Evolutionary conservation across 2,888 invertebrate genomes (phyloP), one percentile per base, ranked within the genome.

Genomic region (Apantesis nais): DNA sequence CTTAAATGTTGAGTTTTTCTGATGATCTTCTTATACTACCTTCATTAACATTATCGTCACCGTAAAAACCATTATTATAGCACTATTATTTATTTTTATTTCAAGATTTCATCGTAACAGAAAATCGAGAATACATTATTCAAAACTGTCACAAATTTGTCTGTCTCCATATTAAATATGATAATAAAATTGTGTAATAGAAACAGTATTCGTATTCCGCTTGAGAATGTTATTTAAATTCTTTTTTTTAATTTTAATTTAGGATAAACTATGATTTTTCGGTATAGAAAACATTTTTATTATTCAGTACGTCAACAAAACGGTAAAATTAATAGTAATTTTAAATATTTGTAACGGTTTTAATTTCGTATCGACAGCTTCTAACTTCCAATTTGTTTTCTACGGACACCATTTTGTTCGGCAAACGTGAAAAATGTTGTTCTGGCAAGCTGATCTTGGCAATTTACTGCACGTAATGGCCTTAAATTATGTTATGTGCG

Each of bases 351-450:
- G 8, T 7, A 48, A 55, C 52, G n/a, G n/a, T 25, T 55, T 55
- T 55, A n/a, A 55, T 55, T 55, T 55, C 25, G 52, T n/a, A 55
- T 25, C 52, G 25, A 55, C n/a, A 55, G n/a, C n/a, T 52, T 52
- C 14, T 11, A 52, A 55, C n/a, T 55, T 55, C 25, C 25, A 12
- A 22, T 55, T 11, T n/a, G 25, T 55, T 55, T 55, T 55, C 25
- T n/a, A 55, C 2, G 12, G 2, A 55, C n/a, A 25, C 3, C 3
- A 25, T 55, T 12, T 25, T 55, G 11, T 25, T 12, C 11, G 22
- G 9, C 9, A 22, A 55, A 55, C 11, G 8, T 25, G 12, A 4
- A 55, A n/a, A 55, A n/a, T 19, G n/a, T 52, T 52, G 11, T 52
- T 52, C n/a, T 52, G 52, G 9, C 44, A 11, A 52, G 52, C 19